phyloP scores from a whole-genome alignment of 2,888 invertebrate species.

The Chrysina gloriosa region DNA sequence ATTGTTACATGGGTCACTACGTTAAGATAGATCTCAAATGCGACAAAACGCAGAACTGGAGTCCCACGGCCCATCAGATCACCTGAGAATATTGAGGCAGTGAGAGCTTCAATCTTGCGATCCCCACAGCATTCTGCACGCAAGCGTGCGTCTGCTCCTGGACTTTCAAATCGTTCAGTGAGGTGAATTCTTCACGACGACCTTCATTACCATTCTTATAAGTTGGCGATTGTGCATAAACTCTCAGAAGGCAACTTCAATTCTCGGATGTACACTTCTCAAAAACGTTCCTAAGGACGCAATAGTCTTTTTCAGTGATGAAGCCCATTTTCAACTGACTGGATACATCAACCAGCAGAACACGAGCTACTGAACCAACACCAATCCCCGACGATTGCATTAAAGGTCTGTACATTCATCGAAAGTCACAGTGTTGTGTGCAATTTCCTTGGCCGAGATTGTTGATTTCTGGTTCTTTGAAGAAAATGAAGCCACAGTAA shows the following conservation, averaged over 20 bases:
- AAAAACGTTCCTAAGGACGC: conserved; percentile 48
- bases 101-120: too few species aligned
- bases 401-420: too few species aligned
- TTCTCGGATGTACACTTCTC: conserved; percentile 45
- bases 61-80: conserved; percentile 49
- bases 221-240: conserved; percentile 52
- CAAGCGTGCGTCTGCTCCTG: conserved; percentile 53
- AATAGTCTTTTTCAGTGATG: conserved; percentile 43
- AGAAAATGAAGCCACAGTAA: too few species aligned
- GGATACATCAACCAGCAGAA: conserved; percentile 16
- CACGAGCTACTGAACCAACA: background rate
- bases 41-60: conserved; percentile 49
- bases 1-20: conserved; percentile 52
- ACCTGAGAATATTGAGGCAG: conserved; percentile 51
- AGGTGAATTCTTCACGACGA: conserved; percentile 53
- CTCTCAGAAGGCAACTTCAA: conserved; percentile 51
- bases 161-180: conserved; percentile 50
- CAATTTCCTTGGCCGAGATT: too few species aligned
- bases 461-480: too few species aligned
- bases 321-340: conserved; percentile 47
- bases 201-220: conserved; percentile 55
- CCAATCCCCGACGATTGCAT: too few species aligned
- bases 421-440: too few species aligned
- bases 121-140: conserved; percentile 20
- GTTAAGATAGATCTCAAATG: conserved; percentile 49